Percentiles rank a stretch among this genome's conserved stretches.
These are phyloP conservation scores for Glaucidium brasilianum DNA, from an alignment of 2,113 vertebrate species.

Conservation along the genomic window DNA sequence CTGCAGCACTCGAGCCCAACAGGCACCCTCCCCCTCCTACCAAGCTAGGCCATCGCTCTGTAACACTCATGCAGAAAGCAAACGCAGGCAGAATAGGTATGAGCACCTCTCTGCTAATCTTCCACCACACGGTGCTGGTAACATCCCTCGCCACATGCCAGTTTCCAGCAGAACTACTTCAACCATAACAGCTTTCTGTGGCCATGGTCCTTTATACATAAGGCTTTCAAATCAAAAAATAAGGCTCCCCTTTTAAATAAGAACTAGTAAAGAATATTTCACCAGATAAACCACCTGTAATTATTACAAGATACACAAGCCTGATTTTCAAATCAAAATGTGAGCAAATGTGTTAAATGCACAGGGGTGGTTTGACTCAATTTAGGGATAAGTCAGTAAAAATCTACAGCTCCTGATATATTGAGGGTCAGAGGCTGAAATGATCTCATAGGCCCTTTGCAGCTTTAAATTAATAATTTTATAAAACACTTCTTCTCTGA, in stretches of 20 bases:
- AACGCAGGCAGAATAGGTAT: background rate
- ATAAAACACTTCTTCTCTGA: background rate
- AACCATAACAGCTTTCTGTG: background rate
- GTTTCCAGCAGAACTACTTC: background rate
- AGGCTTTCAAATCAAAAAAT: background rate
- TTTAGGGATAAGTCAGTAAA: background rate
- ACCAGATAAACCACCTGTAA: background rate
- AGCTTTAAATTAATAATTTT: background rate
- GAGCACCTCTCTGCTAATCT: background rate
- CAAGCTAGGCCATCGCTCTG: background rate
- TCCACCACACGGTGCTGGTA: background rate
- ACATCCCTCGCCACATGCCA: background rate
- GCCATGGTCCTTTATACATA: background rate
- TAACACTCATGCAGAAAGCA: background rate
- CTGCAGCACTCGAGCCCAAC: background rate
- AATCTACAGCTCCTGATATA: background rate
- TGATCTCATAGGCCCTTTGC: background rate
- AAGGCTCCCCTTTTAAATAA: background rate
- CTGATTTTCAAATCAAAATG: background rate
- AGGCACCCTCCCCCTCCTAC: background rate
- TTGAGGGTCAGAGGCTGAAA: background rate
- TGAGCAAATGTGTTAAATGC: background rate
- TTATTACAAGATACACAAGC: background rate
- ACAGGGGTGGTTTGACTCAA: background rate
- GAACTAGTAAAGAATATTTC: background rate